Conservation (phyloP, 2,888 invertebrate species). For the Epinotia nisella region DNA sequence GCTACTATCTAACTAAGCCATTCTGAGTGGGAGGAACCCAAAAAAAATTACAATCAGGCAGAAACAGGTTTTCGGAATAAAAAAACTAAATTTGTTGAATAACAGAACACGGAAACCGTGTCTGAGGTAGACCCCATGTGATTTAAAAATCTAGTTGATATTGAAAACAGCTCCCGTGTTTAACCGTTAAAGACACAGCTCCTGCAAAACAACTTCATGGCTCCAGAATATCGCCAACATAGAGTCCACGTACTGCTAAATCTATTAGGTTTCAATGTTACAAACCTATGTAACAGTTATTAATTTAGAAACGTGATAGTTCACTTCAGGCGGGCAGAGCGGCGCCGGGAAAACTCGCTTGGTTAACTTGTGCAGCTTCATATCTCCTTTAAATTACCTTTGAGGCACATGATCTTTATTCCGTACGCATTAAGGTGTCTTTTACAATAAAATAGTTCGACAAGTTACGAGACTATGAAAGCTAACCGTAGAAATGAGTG, state of each 20-base stretch:
- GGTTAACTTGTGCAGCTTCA: not conserved
- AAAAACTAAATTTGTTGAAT: no score
- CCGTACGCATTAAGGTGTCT: not conserved
- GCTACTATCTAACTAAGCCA: no score
- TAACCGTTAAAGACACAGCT: no score
- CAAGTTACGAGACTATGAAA: not conserved
- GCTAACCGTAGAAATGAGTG: slow-evolving; percentile 4
- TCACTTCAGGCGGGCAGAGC: not conserved
- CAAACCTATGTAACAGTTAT: slow-evolving; percentile 6
- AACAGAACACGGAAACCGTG: no score
- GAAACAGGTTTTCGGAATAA: no score
- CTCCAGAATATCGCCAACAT: not conserved
- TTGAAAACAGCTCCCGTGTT: no score
- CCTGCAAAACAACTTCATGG: not conserved
- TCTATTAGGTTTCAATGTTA: slow-evolving; percentile 8
- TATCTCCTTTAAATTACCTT: not conserved
- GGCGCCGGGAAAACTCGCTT: not conserved
- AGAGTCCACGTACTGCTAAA: not conserved
- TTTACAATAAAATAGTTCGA: not conserved
- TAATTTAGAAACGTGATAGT: slow-evolving; percentile 17
- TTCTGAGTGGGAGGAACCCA: no score
- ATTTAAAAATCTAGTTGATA: no score
- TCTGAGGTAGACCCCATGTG: no score
- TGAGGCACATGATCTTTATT: not conserved
- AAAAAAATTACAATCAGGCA: no score